These are phyloP conservation scores for Bradynema listronoti DNA, from an alignment of 1,140 invertebrate genomes.

Conservation along the genomic window DNA sequence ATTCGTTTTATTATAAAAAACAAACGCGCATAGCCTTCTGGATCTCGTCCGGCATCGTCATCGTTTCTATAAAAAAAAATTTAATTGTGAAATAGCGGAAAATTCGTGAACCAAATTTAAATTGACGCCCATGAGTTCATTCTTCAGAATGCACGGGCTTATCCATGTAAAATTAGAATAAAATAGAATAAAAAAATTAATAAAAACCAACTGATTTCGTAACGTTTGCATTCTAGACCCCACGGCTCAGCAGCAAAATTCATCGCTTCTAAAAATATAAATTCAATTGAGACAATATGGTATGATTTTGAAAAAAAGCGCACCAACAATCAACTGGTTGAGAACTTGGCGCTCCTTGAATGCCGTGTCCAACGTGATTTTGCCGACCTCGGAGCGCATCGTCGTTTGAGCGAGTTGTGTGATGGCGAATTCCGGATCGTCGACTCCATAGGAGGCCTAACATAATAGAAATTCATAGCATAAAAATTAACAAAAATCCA, in stretches of 20 bases:
- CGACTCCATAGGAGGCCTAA: no score
- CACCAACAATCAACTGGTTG: constrained; percentile 79
- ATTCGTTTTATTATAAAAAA: not conserved
- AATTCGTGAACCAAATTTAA: no score
- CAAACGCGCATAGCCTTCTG: constrained; percentile 88
- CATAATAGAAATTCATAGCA: no score
- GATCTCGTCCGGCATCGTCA: constrained; percentile 72
- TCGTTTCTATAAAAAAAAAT: constrained; percentile 54
- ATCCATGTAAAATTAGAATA: no score
- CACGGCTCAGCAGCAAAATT: constrained; percentile 94
- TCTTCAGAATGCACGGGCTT: no score
- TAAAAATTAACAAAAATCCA: no score
- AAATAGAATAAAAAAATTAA: not conserved
- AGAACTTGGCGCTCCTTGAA: constrained; percentile 89
- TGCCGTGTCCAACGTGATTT: constrained; percentile 92
- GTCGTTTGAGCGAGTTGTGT: constrained; percentile 97
- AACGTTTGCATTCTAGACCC: constrained; percentile 88
- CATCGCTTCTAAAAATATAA: constrained; percentile 68
- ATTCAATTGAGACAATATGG: not conserved
- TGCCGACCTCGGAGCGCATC: constrained; percentile 94
- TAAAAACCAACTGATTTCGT: constrained; percentile 72
- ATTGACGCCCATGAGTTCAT: no score
- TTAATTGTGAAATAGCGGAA: no score
- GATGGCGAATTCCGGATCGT: constrained; percentile 94
- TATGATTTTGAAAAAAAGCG: constrained; percentile 1